Conservation (phyloP, 2,113 vertebrate species). For the Lepus europaeus region DNA sequence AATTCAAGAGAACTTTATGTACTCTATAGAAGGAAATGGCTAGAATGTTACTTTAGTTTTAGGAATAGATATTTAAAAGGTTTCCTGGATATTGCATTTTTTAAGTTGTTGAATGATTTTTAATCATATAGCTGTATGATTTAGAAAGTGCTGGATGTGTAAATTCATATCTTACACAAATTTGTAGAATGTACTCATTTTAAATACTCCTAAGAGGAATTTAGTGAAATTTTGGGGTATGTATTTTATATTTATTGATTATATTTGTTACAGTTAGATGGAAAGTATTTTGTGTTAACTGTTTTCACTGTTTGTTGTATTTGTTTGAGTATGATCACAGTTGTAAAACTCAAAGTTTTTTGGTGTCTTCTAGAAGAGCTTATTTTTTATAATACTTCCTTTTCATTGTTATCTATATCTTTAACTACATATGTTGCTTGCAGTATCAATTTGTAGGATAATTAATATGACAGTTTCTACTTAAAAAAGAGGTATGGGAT, state of each 20-base stretch:
- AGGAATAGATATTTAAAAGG: neutral
- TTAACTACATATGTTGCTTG: slow-evolving; percentile 13
- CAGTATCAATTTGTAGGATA: slow-evolving; percentile 37
- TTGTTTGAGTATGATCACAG: neutral
- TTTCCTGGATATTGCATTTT: slow-evolving; percentile 3
- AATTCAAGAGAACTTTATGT: neutral
- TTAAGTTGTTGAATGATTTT: slow-evolving; percentile 12
- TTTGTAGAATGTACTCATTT: slow-evolving; percentile 31
- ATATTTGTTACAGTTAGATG: slow-evolving; percentile 69
- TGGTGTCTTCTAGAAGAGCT: neutral
- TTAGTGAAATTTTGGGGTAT: slow-evolving; percentile 45
- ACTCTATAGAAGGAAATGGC: neutral
- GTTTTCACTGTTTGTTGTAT: neutral
- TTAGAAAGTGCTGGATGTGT: neutral
- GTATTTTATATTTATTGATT: slow-evolving; percentile 53
- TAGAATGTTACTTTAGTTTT: slow-evolving; percentile 36
- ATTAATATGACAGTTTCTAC: neutral
- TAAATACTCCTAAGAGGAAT: slow-evolving; percentile 67
- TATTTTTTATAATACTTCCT: neutral
- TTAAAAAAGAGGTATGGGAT: neutral
- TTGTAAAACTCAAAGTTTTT: slow-evolving; percentile 29
- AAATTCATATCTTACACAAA: slow-evolving; percentile 24
- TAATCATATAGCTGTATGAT: neutral
- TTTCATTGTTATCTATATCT: slow-evolving; percentile 60
- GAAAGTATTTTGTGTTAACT: slow-evolving; percentile 59